Base-by-base conservation (phyloP, 1,140 invertebrate genomes). In the Oncopodura yosiiana region DNA sequence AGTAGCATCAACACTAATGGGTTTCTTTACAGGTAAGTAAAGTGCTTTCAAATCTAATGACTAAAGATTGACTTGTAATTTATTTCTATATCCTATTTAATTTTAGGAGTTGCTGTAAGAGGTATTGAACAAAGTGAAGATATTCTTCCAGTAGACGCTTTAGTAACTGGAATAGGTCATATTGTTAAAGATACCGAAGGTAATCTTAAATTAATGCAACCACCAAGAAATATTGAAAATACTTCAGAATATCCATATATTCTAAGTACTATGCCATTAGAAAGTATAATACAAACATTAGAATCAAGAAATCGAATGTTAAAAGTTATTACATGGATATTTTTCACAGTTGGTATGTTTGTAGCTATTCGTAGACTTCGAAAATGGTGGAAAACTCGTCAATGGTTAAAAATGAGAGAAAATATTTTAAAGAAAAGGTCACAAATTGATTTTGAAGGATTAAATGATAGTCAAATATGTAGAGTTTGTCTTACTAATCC, bases 91-190 rank as follows among this genome's bases (percentile, higher is more conserved):
- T 34, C 8, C n/a, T 34, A 34, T n/a, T 9, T n/a, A n/a, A n/a
- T n/a, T n/a, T n/a, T n/a, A n/a, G n/a, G 56, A 8, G 50, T 54
- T 11, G 48, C 62, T 23, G 29, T 52, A 1, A 53, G 50, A 41
- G 62, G 58, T 29, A 30, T 60, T 12, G 62, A 64, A 44, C 60
- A 48, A 14, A 60, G 55, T 0, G 62, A 64, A 36, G 52, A 64
- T 24, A 42, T 64, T 39, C 56, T 64, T 12, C 55, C 58, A 12
- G 49, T 64, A 1, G 52, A 58, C 14, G 56, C 62, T 4, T 36
- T 58, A 16, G 50, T 64, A 9, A 64, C 62, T 16, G 62, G 58
- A 6, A 58, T 64, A 16, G 62, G 62, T 8, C 27, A 51, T 27
- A 23, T 64, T 27, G 39, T 37, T 8, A 37, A 45, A 38, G 53